Conservation (phyloP, 2,888 invertebrate species). For the Acheta domesticus region DNA sequence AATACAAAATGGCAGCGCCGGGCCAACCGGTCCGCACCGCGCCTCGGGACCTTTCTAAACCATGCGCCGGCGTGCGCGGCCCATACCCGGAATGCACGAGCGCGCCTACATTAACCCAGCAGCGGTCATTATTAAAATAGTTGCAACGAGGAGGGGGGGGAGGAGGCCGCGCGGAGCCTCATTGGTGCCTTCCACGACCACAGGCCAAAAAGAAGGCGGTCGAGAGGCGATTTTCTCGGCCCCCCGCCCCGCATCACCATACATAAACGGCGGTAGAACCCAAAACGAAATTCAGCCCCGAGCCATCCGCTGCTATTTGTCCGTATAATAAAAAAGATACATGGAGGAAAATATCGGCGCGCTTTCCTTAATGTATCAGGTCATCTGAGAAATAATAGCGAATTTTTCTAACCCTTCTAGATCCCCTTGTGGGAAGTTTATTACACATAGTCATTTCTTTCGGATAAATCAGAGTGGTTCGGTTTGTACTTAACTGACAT, state of each 20-base stretch:
- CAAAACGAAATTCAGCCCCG: background rate
- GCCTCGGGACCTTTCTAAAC: slow-evolving; percentile 19
- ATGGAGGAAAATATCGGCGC: background rate
- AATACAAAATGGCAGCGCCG: slow-evolving; percentile 37
- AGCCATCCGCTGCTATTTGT: background rate
- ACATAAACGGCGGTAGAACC: background rate
- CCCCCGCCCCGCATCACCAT: background rate
- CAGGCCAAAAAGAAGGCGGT: slow-evolving; percentile 3
- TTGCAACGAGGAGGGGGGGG: background rate
- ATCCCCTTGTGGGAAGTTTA: background rate
- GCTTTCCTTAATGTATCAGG: background rate
- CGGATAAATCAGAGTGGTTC: too few relatives aligned
- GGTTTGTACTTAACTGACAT: too few relatives aligned
- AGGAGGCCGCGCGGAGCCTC: background rate
- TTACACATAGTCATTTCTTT: too few relatives aligned
- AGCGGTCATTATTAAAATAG: slow-evolving; percentile 25
- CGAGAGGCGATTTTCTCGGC: background rate
- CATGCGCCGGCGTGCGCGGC: background rate
- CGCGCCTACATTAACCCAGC: slow-evolving; percentile 20
- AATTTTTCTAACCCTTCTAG: too few relatives aligned
- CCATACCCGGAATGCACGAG: slow-evolving; percentile 19
- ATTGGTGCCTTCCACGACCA: background rate
- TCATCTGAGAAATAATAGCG: background rate
- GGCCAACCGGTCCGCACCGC: slow-evolving; percentile 28
- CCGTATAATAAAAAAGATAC: background rate